Percentiles rank a stretch among this genome's conserved stretches.
Conservation (phyloP, 1,140 invertebrate genomes). For the Drosophila sp. region DNA sequence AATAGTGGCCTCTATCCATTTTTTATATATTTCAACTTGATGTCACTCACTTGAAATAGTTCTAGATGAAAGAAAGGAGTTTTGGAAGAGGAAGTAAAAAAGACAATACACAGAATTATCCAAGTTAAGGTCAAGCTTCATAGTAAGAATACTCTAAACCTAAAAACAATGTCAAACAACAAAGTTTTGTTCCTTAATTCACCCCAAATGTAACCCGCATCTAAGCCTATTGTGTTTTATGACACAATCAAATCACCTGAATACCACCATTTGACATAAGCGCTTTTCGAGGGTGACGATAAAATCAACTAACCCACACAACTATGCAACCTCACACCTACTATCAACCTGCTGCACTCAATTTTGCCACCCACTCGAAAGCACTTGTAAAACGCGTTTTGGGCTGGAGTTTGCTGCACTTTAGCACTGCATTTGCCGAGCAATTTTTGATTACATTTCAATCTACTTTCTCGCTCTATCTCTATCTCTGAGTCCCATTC, state of each 20-base stretch:
- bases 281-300: neutral
- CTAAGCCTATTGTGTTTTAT: neutral
- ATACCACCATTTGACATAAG: slow-evolving; percentile 2
- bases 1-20: no score
- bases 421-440: slow-evolving; percentile 43
- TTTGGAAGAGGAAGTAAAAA: no score
- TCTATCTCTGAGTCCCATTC: slow-evolving; percentile 4
- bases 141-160: no score
- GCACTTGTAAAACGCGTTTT: slow-evolving; percentile 43
- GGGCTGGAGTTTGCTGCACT: slow-evolving; percentile 29
- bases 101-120: no score
- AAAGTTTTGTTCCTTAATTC: neutral
- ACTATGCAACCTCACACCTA: neutral
- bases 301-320: neutral
- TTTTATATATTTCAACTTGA: no score
- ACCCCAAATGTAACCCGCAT: neutral
- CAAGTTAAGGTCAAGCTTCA: no score
- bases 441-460: slow-evolving; percentile 75
- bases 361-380: slow-evolving; percentile 19
- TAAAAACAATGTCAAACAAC: neutral
- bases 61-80: no score
- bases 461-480: slow-evolving; percentile 33
- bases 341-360: slow-evolving; percentile 21
- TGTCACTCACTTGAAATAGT: no score
- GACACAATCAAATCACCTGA: neutral